Evolutionary conservation across 2,113 vertebrate genomes (phyloP).

Genomic region (Paracanthobrama guichenoti): DNA sequence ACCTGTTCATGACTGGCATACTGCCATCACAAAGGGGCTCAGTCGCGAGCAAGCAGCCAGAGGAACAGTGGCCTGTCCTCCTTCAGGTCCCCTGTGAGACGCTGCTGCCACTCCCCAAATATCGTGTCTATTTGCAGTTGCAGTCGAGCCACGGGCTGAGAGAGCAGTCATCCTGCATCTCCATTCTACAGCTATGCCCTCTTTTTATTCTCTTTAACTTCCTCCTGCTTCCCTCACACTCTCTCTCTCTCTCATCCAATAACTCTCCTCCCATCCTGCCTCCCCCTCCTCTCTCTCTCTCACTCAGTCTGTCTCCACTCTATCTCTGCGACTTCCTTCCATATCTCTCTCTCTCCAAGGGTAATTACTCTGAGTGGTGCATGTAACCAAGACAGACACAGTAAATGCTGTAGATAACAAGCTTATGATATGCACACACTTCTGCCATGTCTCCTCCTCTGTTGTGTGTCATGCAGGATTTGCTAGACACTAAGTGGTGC

Average conservation of each 20-base stretch:
- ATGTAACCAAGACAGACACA: slow-evolving; percentile 52
- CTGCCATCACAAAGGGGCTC: slow-evolving; percentile 47
- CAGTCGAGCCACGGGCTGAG: slow-evolving; percentile 33
- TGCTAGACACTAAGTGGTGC: slow-evolving; percentile 54
- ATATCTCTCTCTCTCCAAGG: slow-evolving; percentile 44
- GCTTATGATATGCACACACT: slow-evolving; percentile 38
- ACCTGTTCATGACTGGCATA: slow-evolving; percentile 65
- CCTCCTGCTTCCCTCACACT: slow-evolving; percentile 26
- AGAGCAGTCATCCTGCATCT: slow-evolving; percentile 47
- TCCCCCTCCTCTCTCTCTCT: slow-evolving; percentile 25
- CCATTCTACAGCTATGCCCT: slow-evolving; percentile 50
- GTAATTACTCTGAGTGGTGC: slow-evolving; percentile 56
- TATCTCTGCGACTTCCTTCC: slow-evolving; percentile 21
- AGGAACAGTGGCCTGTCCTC: slow-evolving; percentile 48
- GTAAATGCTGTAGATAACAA: slow-evolving; percentile 41
- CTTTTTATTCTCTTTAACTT: slow-evolving; percentile 47
- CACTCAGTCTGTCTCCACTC: slow-evolving; percentile 34
- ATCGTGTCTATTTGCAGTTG: slow-evolving; percentile 35
- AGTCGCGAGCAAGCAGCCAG: slow-evolving; percentile 39
- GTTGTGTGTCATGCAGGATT: slow-evolving; percentile 40
- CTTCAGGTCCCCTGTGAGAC: slow-evolving; percentile 49
- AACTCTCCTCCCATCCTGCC: slow-evolving; percentile 32
- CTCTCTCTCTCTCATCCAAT: slow-evolving; percentile 38
- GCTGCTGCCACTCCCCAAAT: slow-evolving; percentile 49
- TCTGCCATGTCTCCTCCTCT: slow-evolving; percentile 33